Evolutionary conservation across 2,113 vertebrate species (phyloP), one percentile per base, ranked within the genome.

Genomic region (Thunnus thynnus): DNA sequence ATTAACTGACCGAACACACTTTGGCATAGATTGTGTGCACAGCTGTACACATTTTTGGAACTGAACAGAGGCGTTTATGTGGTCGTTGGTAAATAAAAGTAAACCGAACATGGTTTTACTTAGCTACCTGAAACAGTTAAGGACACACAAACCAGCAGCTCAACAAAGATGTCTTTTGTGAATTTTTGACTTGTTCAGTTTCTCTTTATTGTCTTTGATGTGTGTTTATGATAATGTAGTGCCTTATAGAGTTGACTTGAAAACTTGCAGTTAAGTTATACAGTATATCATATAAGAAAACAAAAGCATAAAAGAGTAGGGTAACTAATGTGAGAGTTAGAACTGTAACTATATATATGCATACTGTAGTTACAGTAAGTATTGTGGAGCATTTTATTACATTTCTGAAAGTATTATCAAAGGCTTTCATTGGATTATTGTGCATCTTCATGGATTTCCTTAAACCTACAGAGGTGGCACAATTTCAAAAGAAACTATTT

Each of bases 1-100:
- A 20, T 71, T 50, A 79, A 84, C 78, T 46, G 61, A 54, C 41
- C 0, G 5, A 61, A 51, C 51, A 14, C 46, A 1, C 13, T 71
- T 55, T 54, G 16, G 3, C 3, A 17, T 10, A 1, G 6, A 69
- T 14, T 83, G 22, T 64, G 46, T 67, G 27, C 71, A 55, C 62
- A 81, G 72, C 57, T 80, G 57, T n/a, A 14, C 13, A 76, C 20
- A 20, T 57, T 32, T 75, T 13, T 17, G 25, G 16, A 73, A 36
- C 22, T 66, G 55, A 52, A 51, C 32, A 73, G 20, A 71, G 72
- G 50, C 27, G 6, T 56, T 70, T 47, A 2, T 4, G 8, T 13
- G 58, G 62, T 55, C 12, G 20, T 27, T 30, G 4, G 57, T 77
- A 64, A 73, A 81, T 50, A 60, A 67, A 80, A 41, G 32, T 52